Percentiles rank a stretch among this genome's conserved stretches.
phyloP scores from a whole-genome alignment of 2,797 vertebrate species.

The Hyperoplus immaculatus region DNA sequence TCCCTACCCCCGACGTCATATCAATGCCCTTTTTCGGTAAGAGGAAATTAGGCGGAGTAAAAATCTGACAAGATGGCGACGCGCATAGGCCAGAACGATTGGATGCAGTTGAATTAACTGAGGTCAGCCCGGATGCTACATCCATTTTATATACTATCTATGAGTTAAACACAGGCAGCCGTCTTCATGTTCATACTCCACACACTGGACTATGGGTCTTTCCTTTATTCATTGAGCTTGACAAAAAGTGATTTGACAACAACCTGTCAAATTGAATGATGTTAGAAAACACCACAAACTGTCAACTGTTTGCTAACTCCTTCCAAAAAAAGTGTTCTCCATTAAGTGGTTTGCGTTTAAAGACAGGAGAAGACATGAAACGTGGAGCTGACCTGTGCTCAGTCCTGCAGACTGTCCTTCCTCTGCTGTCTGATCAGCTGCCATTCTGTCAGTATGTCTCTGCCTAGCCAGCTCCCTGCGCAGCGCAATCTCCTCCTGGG shows the following conservation, averaged over 20 bases:
- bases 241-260: neutral
- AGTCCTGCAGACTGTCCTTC: slow-evolving; percentile 36
- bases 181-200: no score
- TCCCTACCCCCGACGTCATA: no score
- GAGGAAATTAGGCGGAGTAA: no score
- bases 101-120: no score
- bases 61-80: no score
- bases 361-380: neutral
- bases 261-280: neutral
- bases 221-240: neutral
- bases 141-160: no score
- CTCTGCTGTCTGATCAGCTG: slow-evolving; percentile 76
- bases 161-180: no score
- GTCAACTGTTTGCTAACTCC: neutral
- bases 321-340: neutral
- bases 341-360: neutral
- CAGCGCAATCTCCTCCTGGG: slow-evolving; percentile 91
- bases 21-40: no score
- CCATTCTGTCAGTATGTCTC: slow-evolving; percentile 90
- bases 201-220: neutral
- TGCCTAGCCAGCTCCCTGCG: slow-evolving; percentile 88
- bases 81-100: no score
- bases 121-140: no score
- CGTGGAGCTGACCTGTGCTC: slow-evolving; percentile 51
- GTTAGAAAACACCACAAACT: neutral